Conservation (phyloP, 2,113 vertebrate species). For the Quiscalus mexicanus region DNA sequence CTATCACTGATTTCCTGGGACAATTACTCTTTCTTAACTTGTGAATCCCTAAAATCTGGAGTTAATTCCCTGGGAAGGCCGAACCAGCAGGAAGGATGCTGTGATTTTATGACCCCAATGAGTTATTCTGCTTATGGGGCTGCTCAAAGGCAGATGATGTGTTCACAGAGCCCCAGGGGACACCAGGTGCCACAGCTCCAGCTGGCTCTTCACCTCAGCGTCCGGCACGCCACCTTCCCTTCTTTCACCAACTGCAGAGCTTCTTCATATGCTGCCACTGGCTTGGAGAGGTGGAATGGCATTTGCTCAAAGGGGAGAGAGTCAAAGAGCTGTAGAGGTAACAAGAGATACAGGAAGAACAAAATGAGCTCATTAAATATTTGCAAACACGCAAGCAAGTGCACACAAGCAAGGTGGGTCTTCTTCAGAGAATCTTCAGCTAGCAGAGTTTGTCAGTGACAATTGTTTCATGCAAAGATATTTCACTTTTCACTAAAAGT, state of each 20-base stretch:
- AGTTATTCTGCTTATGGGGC: background rate
- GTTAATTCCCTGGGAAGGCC: background rate
- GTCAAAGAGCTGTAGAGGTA: slow-evolving; percentile 85
- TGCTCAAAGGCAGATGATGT: background rate
- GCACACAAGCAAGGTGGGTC: background rate
- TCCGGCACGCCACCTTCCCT: slow-evolving; percentile 83
- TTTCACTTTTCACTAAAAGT: background rate
- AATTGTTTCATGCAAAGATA: background rate
- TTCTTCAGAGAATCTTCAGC: background rate
- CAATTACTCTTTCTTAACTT: background rate
- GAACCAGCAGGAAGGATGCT: background rate
- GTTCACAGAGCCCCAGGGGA: background rate
- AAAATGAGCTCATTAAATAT: background rate
- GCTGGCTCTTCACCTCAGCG: slow-evolving; percentile 80
- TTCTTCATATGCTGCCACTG: slow-evolving; percentile 90
- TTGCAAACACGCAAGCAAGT: background rate
- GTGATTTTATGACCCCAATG: background rate
- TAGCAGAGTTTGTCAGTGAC: background rate
- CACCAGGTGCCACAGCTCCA: background rate
- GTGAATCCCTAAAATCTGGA: background rate
- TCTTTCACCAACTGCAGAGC: slow-evolving; percentile 85
- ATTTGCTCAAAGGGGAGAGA: slow-evolving; percentile 77
- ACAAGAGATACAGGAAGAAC: background rate
- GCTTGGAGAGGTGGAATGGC: slow-evolving; percentile 81
- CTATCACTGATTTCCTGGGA: background rate